phyloP scores from a whole-genome alignment of 2,888 invertebrate species.

The Ornithoptera alexandrae region DNA sequence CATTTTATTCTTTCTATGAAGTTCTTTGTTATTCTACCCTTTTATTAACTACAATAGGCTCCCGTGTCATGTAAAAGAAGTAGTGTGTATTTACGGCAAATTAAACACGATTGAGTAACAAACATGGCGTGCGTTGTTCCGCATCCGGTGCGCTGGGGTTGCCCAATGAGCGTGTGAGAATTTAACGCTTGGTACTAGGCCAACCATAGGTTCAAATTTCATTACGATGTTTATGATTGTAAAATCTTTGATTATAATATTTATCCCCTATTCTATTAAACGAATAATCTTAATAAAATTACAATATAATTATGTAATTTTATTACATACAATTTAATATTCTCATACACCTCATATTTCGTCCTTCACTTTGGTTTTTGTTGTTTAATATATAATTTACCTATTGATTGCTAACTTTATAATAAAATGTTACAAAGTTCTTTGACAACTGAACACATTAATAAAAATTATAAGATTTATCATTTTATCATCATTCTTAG shows the following conservation, averaged over 20 bases:
- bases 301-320: too few relatives aligned
- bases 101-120: constrained; percentile 22
- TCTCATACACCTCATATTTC: too few relatives aligned
- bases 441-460: too few relatives aligned
- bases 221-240: neutral
- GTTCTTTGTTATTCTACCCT: neutral
- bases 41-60: neutral
- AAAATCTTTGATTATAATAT: neutral
- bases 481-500: too few relatives aligned
- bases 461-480: too few relatives aligned
- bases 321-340: too few relatives aligned
- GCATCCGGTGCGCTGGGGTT: constrained; percentile 58
- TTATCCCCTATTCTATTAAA: neutral
- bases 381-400: too few relatives aligned
- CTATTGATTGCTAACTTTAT: too few relatives aligned
- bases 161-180: constrained; percentile 41
- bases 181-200: constrained; percentile 24
- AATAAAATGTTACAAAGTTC: too few relatives aligned
- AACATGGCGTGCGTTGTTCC: constrained; percentile 52
- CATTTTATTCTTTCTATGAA: too few relatives aligned
- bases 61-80: neutral
- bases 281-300: too few relatives aligned
- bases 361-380: too few relatives aligned
- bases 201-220: constrained; percentile 1
- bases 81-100: constrained; percentile 11